phyloP scores from a whole-genome alignment of 2,113 vertebrate species.

The Coreoperca whiteheadi region DNA sequence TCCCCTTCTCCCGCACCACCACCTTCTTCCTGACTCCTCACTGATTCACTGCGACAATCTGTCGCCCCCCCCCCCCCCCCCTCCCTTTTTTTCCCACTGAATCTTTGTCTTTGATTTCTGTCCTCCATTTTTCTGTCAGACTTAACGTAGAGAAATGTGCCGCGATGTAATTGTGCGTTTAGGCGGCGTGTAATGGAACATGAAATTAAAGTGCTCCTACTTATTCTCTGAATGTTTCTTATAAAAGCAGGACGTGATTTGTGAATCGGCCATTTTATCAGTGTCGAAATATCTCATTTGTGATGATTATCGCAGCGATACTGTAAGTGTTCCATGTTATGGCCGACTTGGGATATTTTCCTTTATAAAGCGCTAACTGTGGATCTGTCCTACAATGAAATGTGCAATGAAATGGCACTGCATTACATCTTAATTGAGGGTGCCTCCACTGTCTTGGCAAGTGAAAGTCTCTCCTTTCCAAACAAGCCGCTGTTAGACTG shows the following conservation, averaged over 20 bases:
- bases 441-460: slow-evolving; percentile 34
- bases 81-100: not conserved
- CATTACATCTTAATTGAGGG: slow-evolving; percentile 46
- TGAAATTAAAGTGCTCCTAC: slow-evolving; percentile 61
- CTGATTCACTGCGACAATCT: slow-evolving; percentile 65
- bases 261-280: slow-evolving; percentile 23
- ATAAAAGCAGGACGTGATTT: slow-evolving; percentile 55
- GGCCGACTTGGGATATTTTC: slow-evolving; percentile 14
- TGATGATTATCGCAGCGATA: not conserved
- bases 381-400: not conserved
- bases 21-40: slow-evolving; percentile 52
- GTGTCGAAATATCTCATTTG: slow-evolving; percentile 28
- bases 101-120: slow-evolving; percentile 43
- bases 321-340: slow-evolving; percentile 11
- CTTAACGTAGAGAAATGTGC: slow-evolving; percentile 52
- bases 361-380: not conserved
- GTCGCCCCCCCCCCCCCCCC: no score
- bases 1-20: slow-evolving; percentile 9
- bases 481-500: slow-evolving; percentile 49
- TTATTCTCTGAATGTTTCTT: slow-evolving; percentile 50
- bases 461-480: slow-evolving; percentile 47
- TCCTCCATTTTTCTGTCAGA: slow-evolving; percentile 58
- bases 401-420: slow-evolving; percentile 16
- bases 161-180: slow-evolving; percentile 37
- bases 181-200: slow-evolving; percentile 63